Evolutionary conservation across 2,888 invertebrate species (phyloP), one percentile per base, ranked within the genome.

Genomic region (Spodoptera exigua): DNA sequence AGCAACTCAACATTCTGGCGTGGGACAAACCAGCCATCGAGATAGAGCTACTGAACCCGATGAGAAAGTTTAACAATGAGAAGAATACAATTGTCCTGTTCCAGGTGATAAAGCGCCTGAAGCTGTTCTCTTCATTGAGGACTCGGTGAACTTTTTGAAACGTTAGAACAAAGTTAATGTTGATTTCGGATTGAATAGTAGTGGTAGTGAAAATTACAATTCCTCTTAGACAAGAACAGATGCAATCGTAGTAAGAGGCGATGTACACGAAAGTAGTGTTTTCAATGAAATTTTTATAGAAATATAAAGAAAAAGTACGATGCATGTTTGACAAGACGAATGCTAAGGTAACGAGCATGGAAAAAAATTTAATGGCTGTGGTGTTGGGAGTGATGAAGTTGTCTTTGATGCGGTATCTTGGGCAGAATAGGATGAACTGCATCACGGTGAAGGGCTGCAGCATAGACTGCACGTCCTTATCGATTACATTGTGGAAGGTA

Each of bases 61-160:
- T 21, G 0, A 12, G 0, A 2, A 27, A 61, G 1, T 2, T 2
- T 21, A 3, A 2, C 1, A 47, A 12, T 0, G 61, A 12, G 14
- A 3, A 0, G 5, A 7, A 7, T 10, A 9, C 2, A 10, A n/a
- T 0, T 10, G 40, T 10, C 61, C 61, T 61, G 27, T 61, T 59
- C 47, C 39, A 47, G n/a, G 12, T 10, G 0, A 47, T 17, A 4
- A 39, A 46, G 2, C 2, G 5, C 9, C 10, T 47, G 17, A 16
- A 40, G 5, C 32, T 18, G 13, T 1, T 10, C 13, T 46, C 12
- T 9, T 49, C 4, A 2, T 51, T 14, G 3, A 62, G 40, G 13
- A 49, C 17, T 36, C 63, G 14, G n/a, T 59, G 62, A n/a, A 62
- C 51, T 32, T 41, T 41, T 49, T 59, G 59, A 14, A 62, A 62